Percentiles rank a stretch among this genome's conserved stretches.
phyloP scores from a whole-genome alignment of 2,888 invertebrate genomes.

The Tethea ocularis region DNA sequence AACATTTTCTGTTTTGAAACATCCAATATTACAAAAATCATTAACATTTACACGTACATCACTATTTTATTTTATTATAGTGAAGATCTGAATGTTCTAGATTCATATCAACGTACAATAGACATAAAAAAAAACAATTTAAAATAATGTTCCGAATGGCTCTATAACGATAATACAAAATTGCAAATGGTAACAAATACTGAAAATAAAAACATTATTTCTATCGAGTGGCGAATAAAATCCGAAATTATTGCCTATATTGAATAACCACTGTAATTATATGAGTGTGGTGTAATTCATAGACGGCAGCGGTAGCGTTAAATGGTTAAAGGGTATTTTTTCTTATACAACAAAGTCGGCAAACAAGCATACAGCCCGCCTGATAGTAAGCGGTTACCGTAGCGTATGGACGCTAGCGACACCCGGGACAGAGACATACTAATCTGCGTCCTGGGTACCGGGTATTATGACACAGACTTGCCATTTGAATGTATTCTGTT shows the following conservation, averaged over 20 bases:
- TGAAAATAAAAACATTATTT: conserved; percentile 6
- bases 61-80: not conserved
- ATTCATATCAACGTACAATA: not conserved
- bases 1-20: not conserved
- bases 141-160: conserved; percentile 6
- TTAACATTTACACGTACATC: not conserved
- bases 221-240: not conserved
- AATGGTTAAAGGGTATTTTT: no score
- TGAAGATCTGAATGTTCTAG: not conserved
- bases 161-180: conserved; percentile 3
- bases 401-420: no score
- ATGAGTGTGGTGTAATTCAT: not conserved
- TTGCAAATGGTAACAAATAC: conserved; percentile 7
- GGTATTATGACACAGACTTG: no score
- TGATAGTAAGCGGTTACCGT: no score
- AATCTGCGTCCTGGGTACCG: no score
- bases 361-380: no score
- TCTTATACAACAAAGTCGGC: no score
- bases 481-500: no score
- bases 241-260: not conserved
- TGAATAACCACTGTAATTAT: not conserved
- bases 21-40: not conserved
- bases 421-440: no score
- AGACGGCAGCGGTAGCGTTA: not conserved
- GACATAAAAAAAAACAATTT: not conserved